Percentiles rank a stretch among this genome's conserved stretches.
Evolutionary conservation across 2,113 vertebrate species (phyloP).

Genomic region (Pelecanoides urinatrix): DNA sequence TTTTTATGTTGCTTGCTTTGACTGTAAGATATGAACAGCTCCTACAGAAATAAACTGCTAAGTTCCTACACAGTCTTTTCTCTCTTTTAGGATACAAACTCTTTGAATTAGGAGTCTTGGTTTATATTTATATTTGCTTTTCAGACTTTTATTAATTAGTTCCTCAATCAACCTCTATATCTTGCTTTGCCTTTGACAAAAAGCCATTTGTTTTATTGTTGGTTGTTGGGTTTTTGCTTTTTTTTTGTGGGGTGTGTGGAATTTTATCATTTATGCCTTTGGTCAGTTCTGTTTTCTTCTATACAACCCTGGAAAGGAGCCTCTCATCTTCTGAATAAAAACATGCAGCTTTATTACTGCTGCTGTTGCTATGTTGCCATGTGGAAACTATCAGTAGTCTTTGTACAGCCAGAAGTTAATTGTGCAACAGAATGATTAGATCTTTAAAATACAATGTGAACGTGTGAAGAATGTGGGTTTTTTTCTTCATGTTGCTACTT

Average conservation of each 20-base stretch:
- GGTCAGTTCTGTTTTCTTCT: neutral
- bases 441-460: neutral
- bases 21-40: neutral
- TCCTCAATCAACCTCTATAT: neutral
- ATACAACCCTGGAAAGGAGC: neutral
- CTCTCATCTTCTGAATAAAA: neutral
- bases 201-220: neutral
- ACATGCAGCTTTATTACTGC: neutral
- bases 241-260: neutral
- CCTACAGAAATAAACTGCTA: neutral
- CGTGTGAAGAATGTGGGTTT: neutral
- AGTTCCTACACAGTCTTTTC: neutral
- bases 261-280: neutral
- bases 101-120: neutral
- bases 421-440: neutral
- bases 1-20: neutral
- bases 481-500: neutral
- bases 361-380: neutral
- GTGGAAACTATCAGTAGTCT: neutral
- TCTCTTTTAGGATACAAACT: neutral
- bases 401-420: neutral
- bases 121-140: neutral
- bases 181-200: neutral
- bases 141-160: neutral
- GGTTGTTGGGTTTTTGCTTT: accelerated